These are phyloP conservation scores for Lycophotia porphyrea DNA, from an alignment of 2,888 invertebrate genomes.

Conservation along the genomic window DNA sequence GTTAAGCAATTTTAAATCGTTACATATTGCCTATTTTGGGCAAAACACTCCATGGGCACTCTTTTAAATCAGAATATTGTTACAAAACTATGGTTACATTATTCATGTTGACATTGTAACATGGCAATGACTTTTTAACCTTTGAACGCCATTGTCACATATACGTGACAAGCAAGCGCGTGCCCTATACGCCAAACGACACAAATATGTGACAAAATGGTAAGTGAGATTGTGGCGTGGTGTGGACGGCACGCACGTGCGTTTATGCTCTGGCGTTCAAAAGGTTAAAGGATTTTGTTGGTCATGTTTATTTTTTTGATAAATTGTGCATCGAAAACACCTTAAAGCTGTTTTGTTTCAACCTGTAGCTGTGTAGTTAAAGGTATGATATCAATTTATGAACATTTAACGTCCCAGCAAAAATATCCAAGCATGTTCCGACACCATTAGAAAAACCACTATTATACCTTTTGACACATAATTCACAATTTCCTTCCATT, in stretches of 20 bases:
- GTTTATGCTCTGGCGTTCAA: no score
- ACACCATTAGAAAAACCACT: not conserved
- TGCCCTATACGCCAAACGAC: no score
- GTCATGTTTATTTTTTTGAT: no score
- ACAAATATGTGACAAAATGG: no score
- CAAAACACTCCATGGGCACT: no score
- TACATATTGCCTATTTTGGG: not conserved
- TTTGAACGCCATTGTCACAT: no score
- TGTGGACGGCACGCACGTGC: no score
- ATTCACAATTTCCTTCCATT: constrained; percentile 1
- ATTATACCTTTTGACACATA: not conserved
- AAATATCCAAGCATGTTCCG: not conserved
- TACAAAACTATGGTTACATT: not conserved
- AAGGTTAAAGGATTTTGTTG: no score
- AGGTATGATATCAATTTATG: not conserved
- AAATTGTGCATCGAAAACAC: not conserved
- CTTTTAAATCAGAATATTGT: not conserved
- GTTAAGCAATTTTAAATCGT: not conserved
- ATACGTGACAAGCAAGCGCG: no score
- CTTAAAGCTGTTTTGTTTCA: not conserved
- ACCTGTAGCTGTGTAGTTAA: not conserved
- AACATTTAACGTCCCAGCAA: not conserved
- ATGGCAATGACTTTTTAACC: not conserved
- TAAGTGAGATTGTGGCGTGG: no score
- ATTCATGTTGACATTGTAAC: not conserved